Evolutionary conservation across 2,797 vertebrate genomes (phyloP).

Genomic region (Artibeus jamaicensis): DNA sequence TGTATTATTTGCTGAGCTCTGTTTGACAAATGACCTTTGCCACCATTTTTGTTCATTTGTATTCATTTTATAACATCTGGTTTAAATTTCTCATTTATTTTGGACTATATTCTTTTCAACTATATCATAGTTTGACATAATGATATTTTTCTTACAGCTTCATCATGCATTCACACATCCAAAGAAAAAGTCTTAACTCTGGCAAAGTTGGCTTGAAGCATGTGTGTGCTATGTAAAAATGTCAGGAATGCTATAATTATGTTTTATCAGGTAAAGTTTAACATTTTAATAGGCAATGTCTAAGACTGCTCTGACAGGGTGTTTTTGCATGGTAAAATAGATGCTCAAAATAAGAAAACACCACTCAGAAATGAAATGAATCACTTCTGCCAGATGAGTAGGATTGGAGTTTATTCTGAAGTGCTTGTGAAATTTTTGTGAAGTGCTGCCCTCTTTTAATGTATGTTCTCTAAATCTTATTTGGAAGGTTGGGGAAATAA

Average conservation of each 20-base stretch:
- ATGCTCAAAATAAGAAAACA: constrained; percentile 80
- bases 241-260: constrained; percentile 76
- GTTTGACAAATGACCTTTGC: constrained; percentile 4
- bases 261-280: constrained; percentile 76
- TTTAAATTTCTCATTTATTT: constrained; percentile 60
- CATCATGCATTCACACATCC: constrained; percentile 66
- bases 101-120: constrained; percentile 62
- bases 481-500: constrained; percentile 55
- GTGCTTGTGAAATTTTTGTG: constrained; percentile 16
- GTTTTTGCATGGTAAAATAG: constrained; percentile 74
- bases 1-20: background rate
- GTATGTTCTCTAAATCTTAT: constrained; percentile 62
- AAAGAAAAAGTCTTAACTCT: constrained; percentile 73
- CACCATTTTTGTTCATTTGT: constrained; percentile 31
- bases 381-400: constrained; percentile 67
- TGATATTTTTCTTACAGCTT: constrained; percentile 72
- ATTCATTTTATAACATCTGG: constrained; percentile 41
- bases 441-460: constrained; percentile 55
- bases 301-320: constrained; percentile 75
- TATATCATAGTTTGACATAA: constrained; percentile 56
- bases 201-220: constrained; percentile 69
- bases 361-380: constrained; percentile 66
- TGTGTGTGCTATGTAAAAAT: constrained; percentile 73
- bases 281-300: constrained; percentile 76
- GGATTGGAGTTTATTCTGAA: constrained; percentile 37